A percentile compares a stretch with the other conserved stretches of the same genome.
Conservation (phyloP, 2,888 invertebrate species). For the Leptinotarsa juncta region DNA sequence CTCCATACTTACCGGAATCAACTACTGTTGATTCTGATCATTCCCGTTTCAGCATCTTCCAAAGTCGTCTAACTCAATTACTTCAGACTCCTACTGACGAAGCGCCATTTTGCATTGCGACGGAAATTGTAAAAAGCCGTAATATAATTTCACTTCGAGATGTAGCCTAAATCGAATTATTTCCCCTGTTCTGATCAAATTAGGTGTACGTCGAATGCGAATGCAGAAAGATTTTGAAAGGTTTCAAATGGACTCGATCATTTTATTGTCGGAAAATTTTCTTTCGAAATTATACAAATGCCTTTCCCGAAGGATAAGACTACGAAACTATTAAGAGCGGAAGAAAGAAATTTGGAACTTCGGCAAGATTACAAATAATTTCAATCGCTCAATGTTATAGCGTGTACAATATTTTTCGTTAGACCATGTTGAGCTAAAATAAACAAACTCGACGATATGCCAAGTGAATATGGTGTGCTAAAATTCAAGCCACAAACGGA, state of each 20-base stretch:
- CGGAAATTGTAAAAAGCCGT: slow-evolving; percentile 37
- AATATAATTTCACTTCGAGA: slow-evolving; percentile 36
- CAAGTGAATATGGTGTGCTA: too few relatives aligned
- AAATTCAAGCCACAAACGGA: too few relatives aligned
- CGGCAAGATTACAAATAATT: too few relatives aligned
- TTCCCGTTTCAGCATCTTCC: neutral
- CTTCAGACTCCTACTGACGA: neutral
- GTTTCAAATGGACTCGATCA: slow-evolving; percentile 7
- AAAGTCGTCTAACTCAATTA: slow-evolving; percentile 5
- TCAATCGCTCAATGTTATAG: too few relatives aligned
- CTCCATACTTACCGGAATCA: neutral
- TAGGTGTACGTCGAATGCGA: slow-evolving; percentile 19
- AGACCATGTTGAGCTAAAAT: too few relatives aligned
- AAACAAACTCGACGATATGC: too few relatives aligned
- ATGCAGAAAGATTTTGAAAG: slow-evolving; percentile 22
- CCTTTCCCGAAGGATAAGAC: neutral
- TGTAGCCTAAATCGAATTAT: slow-evolving; percentile 37
- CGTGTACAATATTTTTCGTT: too few relatives aligned
- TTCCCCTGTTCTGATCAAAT: slow-evolving; percentile 35
- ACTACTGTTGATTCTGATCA: neutral
- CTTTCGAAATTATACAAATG: neutral
- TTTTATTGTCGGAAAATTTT: neutral
- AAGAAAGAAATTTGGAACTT: too few relatives aligned
- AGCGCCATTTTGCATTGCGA: slow-evolving; percentile 27
- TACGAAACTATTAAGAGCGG: neutral